These are phyloP conservation scores for Spodoptera picta DNA, from an alignment of 2,888 invertebrate species.

Conservation along the genomic window DNA sequence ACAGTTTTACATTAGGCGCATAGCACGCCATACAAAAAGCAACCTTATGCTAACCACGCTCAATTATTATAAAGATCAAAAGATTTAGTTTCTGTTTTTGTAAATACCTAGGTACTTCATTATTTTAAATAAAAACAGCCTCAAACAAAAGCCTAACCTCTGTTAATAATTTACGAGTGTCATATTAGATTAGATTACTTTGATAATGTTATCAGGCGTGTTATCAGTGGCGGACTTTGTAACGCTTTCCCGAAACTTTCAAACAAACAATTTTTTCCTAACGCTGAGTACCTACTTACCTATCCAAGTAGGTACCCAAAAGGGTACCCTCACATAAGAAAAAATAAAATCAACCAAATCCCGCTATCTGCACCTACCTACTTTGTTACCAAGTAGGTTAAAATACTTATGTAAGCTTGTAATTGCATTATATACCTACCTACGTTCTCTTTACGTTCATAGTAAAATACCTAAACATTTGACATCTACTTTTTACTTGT, in stretches of 20 bases:
- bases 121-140: too few relatives aligned
- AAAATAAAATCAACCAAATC: conserved; percentile 29
- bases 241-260: conserved; percentile 19
- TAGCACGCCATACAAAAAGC: too few relatives aligned
- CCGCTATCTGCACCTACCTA: conserved; percentile 53
- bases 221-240: neutral
- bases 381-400: conserved; percentile 79
- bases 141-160: too few relatives aligned
- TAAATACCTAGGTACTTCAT: too few relatives aligned
- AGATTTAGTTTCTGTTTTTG: too few relatives aligned
- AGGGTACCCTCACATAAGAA: conserved; percentile 4
- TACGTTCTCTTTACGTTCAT: conserved; percentile 82
- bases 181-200: too few relatives aligned
- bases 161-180: too few relatives aligned
- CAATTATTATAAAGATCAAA: too few relatives aligned
- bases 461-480: conserved; percentile 88
- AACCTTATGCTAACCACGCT: too few relatives aligned
- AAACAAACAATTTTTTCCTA: conserved; percentile 7
- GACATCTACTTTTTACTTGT: conserved; percentile 85
- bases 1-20: too few relatives aligned
- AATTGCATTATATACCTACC: conserved; percentile 85
- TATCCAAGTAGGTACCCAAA: neutral
- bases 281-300: neutral
- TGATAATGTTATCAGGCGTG: too few relatives aligned
- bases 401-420: conserved; percentile 82